Evolutionary conservation across 2,888 invertebrate species (phyloP).

Genomic region (Drosophila infuscata): DNA sequence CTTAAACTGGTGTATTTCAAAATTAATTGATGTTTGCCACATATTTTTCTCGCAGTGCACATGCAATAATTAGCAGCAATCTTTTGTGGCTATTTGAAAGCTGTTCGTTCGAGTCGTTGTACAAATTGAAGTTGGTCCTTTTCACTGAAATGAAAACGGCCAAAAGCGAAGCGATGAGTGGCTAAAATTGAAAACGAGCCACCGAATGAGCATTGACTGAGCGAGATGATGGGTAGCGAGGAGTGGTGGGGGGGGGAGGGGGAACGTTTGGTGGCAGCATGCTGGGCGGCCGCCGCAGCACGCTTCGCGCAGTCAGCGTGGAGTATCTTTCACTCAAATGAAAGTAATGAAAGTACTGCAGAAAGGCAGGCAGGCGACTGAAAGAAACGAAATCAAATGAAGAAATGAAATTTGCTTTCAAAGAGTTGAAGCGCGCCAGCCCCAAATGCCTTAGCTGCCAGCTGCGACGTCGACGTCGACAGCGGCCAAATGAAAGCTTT

Average conservation of each 20-base stretch:
- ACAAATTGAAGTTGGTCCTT: slow-evolving; percentile 78
- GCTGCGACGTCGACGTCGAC: slow-evolving; percentile 19
- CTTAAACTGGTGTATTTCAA: neutral
- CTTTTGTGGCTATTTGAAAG: slow-evolving; percentile 68
- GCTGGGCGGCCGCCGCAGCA: slow-evolving; percentile 43
- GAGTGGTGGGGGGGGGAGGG: neutral
- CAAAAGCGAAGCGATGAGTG: slow-evolving; percentile 29
- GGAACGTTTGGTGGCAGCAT: slow-evolving; percentile 33
- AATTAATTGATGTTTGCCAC: neutral
- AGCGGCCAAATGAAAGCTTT: slow-evolving; percentile 71
- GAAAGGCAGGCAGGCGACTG: slow-evolving; percentile 33
- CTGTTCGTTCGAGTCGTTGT: slow-evolving; percentile 44
- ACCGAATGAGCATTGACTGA: slow-evolving; percentile 10
- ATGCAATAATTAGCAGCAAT: slow-evolving; percentile 62
- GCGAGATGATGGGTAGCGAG: neutral
- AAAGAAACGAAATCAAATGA: slow-evolving; percentile 78
- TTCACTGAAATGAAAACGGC: slow-evolving; percentile 67
- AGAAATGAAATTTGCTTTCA: slow-evolving; percentile 81
- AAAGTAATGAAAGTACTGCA: slow-evolving; percentile 78
- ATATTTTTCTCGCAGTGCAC: neutral
- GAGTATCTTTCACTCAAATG: slow-evolving; percentile 79
- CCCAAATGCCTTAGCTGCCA: slow-evolving; percentile 45
- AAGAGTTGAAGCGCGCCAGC: slow-evolving; percentile 53
- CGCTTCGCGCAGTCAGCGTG: slow-evolving; percentile 41
- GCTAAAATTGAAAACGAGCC: slow-evolving; percentile 31